phyloP scores from a whole-genome alignment of 1,140 invertebrate genomes.

The Lordiphosa clarofinis region DNA sequence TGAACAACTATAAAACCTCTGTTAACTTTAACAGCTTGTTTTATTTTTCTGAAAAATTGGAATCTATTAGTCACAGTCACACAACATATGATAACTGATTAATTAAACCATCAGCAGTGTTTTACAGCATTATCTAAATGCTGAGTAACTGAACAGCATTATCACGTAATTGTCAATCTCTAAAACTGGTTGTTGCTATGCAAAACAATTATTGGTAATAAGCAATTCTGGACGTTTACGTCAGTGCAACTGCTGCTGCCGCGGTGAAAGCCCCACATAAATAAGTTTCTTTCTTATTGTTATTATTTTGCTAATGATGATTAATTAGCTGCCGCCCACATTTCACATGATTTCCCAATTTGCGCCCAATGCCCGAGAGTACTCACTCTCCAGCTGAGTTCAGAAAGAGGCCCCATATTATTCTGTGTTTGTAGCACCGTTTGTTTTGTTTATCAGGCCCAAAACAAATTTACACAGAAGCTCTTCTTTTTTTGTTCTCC shows the following conservation, averaged over 20 bases:
- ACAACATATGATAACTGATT: constrained; percentile 6
- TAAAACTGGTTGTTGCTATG: constrained; percentile 8
- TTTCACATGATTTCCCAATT: constrained; percentile 43
- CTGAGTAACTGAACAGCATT: constrained; percentile 1
- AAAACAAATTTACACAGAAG: constrained; percentile 42
- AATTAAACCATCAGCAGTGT: constrained; percentile 2
- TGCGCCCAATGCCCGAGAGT: constrained; percentile 26
- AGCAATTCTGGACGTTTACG: constrained; percentile 7
- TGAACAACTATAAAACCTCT: too few species aligned
- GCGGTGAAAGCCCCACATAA: constrained; percentile 8
- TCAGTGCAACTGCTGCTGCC: constrained; percentile 4
- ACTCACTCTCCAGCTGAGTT: constrained; percentile 2
- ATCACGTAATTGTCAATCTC: constrained; percentile 1
- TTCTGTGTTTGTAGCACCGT: constrained; percentile 36
- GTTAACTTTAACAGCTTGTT: neutral
- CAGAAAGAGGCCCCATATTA: neutral
- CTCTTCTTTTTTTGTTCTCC: constrained; percentile 23
- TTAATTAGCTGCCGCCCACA: constrained; percentile 48
- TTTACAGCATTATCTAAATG: neutral
- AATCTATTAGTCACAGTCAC: neutral
- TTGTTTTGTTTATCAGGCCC: constrained; percentile 57
- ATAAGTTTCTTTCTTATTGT: constrained; percentile 10
- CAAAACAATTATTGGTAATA: neutral
- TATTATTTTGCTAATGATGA: constrained; percentile 44
- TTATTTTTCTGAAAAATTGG: neutral